Conservation (phyloP, 2,113 vertebrate species). For the Psettodes erumei region DNA sequence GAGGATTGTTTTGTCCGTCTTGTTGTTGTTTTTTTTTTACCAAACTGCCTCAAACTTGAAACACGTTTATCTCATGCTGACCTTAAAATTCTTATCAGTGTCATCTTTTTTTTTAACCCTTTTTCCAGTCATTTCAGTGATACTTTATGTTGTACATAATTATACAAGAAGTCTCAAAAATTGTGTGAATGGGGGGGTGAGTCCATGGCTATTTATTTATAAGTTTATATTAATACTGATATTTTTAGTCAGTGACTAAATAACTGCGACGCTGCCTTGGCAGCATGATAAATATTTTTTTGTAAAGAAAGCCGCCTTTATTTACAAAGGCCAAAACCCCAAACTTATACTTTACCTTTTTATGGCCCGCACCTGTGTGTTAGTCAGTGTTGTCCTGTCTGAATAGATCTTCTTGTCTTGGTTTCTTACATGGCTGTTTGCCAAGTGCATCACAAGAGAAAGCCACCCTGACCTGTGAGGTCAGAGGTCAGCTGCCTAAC, state of each 20-base stretch:
- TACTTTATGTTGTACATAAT: conserved; percentile 67
- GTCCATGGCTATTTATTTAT: conserved; percentile 92
- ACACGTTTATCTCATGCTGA: conserved; percentile 71
- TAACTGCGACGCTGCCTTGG: conserved; percentile 95
- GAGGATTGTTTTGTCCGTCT: conserved; percentile 40
- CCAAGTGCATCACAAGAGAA: conserved; percentile 62
- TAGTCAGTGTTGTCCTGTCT: conserved; percentile 75
- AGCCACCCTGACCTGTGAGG: conserved; percentile 51
- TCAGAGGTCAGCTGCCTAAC: conserved; percentile 64
- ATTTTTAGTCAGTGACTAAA: conserved; percentile 99
- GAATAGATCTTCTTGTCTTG: conserved; percentile 69
- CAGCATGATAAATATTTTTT: conserved; percentile 93
- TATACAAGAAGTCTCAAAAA: conserved; percentile 62
- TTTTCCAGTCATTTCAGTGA: conserved; percentile 51
- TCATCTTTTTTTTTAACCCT: conserved; percentile 45
- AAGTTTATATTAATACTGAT: conserved; percentile 92
- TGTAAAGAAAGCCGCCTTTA: conserved; percentile 95
- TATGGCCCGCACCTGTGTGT: conserved; percentile 73
- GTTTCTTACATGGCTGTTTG: conserved; percentile 61
- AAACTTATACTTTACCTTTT: conserved; percentile 70
- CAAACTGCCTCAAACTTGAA: conserved; percentile 85
- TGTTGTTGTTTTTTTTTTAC: conserved; percentile 63
- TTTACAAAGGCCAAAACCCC: conserved; percentile 90
- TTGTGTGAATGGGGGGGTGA: conserved; percentile 68
- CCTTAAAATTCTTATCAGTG: conserved; percentile 60